These are phyloP conservation scores for Lasiurus borealis DNA, from an alignment of 2,113 vertebrate species.

Conservation along the genomic window DNA sequence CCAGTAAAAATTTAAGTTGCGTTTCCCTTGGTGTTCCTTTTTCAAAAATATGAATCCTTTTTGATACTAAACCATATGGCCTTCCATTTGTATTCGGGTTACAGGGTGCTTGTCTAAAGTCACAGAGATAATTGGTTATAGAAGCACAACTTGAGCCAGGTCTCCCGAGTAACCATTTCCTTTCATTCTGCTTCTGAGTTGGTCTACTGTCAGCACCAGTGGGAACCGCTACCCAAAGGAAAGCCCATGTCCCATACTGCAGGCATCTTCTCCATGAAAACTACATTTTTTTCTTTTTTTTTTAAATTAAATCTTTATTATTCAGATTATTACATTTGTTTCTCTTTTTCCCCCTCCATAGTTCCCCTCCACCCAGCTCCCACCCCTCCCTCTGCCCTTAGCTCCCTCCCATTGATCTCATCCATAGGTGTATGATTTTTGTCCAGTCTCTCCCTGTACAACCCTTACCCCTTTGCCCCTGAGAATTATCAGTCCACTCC, in stretches of 20 bases:
- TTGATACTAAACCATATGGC: neutral
- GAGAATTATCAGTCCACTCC: too few species aligned
- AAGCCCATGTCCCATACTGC: neutral
- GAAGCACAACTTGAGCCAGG: neutral
- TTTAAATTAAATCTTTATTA: too few species aligned
- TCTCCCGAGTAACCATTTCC: neutral
- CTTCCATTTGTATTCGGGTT: neutral
- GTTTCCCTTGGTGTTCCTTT: neutral
- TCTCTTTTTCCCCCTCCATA: too few species aligned
- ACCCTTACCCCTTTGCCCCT: too few species aligned
- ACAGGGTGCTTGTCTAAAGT: neutral
- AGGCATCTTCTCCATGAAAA: neutral
- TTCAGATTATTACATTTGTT: too few species aligned
- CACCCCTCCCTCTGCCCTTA: too few species aligned
- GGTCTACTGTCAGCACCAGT: neutral
- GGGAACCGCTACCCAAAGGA: neutral
- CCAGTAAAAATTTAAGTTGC: neutral
- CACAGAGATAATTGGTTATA: neutral
- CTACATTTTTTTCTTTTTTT: neutral
- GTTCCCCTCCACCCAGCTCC: too few species aligned
- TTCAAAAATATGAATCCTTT: constrained; percentile 23
- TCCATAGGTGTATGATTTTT: too few species aligned
- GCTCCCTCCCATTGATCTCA: too few species aligned
- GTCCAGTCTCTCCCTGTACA: too few species aligned
- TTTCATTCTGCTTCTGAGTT: neutral